Evolutionary conservation across 64 coral and sea anemone genomes (phyloP), one percentile per base, ranked within the genome.

Genomic region (Trachythela sp.): DNA sequence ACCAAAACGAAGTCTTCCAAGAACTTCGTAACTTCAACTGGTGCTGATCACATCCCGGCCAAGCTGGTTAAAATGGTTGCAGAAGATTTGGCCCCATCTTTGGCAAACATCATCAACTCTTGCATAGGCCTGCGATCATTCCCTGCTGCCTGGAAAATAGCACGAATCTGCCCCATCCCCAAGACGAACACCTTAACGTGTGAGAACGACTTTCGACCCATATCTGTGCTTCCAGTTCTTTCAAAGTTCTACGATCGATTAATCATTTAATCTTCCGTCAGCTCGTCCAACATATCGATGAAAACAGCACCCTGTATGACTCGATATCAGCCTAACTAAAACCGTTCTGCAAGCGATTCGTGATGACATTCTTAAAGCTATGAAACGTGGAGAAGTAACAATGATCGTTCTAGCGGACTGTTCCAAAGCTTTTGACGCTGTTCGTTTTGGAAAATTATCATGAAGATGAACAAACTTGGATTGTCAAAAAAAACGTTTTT

Each of bases 31-130:
- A 41, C 83, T 70, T 92, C 90, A 87, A 87, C 84, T 24, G 90
- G 90, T 70, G 67, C 85, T 77, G 60, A 92, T 87, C 60, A 87
- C 38, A 92, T 87, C 84, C 90, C 90, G 39, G 90, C 42, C 29
- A 92, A 92, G 68, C 48, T 87, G 67, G 87, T 92, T 70, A 87
- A 92, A 92, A 87, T 89, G 77, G 91, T 89, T 89, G 91, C 91
- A 84, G 86, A 92, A 84, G 59, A 85, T 92, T 59, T 92, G 86
- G 90, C 85, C 43, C 83, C 90, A 87, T 70, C 90, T 42, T 86
- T 92, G 68, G 87, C 90, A 20, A 72, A 83, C 86, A 54, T 92
- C 86, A 87, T 92, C 40, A 92, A 87, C 70, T 77, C 52, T 34
- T 92, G 90, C 86, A 75, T 92, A 45, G 56, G 48, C 70, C 68